Evolutionary conservation across 2,797 vertebrate species (phyloP).

Genomic region (Protonibea diacanthus): DNA sequence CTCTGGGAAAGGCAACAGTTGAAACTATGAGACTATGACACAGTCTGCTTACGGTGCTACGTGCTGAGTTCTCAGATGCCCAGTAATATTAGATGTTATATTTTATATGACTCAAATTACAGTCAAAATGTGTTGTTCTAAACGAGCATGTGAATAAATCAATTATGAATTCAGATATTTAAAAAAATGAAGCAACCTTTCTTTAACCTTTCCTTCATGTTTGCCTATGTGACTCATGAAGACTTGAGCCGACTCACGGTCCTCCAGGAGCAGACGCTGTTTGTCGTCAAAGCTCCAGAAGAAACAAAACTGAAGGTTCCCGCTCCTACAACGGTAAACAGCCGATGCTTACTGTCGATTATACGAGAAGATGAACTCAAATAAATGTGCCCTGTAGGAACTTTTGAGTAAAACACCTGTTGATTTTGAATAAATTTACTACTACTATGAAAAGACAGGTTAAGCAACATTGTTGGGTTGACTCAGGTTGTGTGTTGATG

Average conservation of each 20-base stretch:
- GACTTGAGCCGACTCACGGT: slow-evolving; percentile 88
- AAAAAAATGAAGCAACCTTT: slow-evolving; percentile 41
- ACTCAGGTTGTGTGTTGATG: not conserved
- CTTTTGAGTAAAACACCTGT: not conserved
- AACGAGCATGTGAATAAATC: not conserved
- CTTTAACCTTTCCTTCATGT: slow-evolving; percentile 83
- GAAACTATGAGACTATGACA: too few relatives aligned
- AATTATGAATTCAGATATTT: too few relatives aligned
- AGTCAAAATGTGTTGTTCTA: not conserved
- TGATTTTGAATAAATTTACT: not conserved
- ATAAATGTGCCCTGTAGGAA: not conserved
- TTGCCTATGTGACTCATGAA: slow-evolving; percentile 92
- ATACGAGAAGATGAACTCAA: not conserved
- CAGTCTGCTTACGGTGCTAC: not conserved
- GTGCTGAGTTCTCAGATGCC: not conserved
- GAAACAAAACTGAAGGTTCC: slow-evolving; percentile 94
- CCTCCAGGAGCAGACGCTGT: slow-evolving; percentile 92
- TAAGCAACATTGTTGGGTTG: too few relatives aligned
- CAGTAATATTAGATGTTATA: not conserved
- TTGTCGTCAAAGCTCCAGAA: slow-evolving; percentile 92
- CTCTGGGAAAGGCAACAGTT: too few relatives aligned
- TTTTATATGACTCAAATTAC: not conserved
- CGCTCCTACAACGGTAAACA: slow-evolving; percentile 88
- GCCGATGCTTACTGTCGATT: not conserved
- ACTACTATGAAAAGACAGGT: too few relatives aligned